phyloP scores from a whole-genome alignment of 2,888 invertebrate species.

The Monoplex corrugatus region DNA sequence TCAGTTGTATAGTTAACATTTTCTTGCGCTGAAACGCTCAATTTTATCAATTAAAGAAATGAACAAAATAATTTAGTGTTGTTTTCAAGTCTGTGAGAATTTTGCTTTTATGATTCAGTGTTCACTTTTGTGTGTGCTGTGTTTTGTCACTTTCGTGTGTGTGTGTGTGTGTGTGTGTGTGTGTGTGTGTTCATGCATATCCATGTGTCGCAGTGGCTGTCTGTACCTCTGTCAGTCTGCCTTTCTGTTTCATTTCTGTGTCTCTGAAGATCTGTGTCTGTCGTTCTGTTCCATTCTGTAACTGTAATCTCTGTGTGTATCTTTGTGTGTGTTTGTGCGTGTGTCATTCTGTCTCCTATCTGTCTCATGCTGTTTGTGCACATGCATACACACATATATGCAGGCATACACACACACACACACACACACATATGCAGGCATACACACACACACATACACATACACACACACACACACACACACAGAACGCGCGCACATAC shows the following conservation, averaged over 20 bases:
- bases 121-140: neutral
- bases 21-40: too few relatives aligned
- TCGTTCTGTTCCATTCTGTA: too few relatives aligned
- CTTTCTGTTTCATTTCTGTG: too few relatives aligned
- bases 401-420: neutral
- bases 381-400: neutral
- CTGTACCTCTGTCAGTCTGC: too few relatives aligned
- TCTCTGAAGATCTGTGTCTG: too few relatives aligned
- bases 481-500: neutral
- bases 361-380: neutral
- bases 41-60: too few relatives aligned
- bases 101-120: neutral
- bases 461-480: neutral
- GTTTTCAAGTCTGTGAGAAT: neutral
- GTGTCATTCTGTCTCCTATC: neutral
- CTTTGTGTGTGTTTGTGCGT: too few relatives aligned
- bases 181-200: neutral
- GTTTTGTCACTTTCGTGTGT: neutral
- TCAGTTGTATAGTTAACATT: neutral
- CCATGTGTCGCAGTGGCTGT: neutral
- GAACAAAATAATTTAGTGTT: too few relatives aligned
- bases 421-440: neutral
- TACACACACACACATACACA: neutral
- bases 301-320: too few relatives aligned
- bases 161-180: neutral